Evolutionary conservation across 2,113 vertebrate genomes (phyloP), one percentile per base, ranked within the genome.

Genomic region (Otis tarda): DNA sequence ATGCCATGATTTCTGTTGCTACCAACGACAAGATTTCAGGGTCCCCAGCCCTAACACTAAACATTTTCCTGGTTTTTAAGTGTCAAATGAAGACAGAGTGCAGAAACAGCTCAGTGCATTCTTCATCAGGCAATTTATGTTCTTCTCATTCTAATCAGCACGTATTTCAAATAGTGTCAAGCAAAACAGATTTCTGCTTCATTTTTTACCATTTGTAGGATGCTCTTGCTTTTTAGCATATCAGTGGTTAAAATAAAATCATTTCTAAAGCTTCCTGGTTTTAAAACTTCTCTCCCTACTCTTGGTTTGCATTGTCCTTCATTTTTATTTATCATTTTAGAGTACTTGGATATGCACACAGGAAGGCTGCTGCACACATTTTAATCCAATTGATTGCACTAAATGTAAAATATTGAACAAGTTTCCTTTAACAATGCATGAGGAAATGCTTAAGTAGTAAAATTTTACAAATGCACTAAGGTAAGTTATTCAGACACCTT

Each of bases 271-370:
- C 13, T 80, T 70, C 22, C 24, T 53, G 14, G 6, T 59, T 94
- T 90, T 65, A 78, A 91, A 71, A 49, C 22, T 67, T 63, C 30
- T 89, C 27, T 61, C 71, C 33, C 47, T 61, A 13, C 9, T 41
- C 39, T 77, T 75, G 17, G 30, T 92, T 90, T 90, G 43, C 59
- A 92, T n/a, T 90, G 41, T 25, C 18, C 16, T 83, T 86, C 8
- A 49, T 78, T 83, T 94, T 76, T 56, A 76, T 63, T 87, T 91
- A 92, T 71, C 10, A 5, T 84, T 93, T 90, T 76, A 76, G 87
- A 77, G 33, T 70, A 91, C 50, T 87, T 69, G 30, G 64, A 73
- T 53, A 91, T 52, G 33, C 67, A 92, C 53, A 56, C 68, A n/a
- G 31, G 78, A 94, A 95, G 60, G 71, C 41, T 77, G 33, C 23